These are phyloP conservation scores for Tigriopus californicus DNA, from an alignment of 2,888 invertebrate species.

Conservation along the genomic window DNA sequence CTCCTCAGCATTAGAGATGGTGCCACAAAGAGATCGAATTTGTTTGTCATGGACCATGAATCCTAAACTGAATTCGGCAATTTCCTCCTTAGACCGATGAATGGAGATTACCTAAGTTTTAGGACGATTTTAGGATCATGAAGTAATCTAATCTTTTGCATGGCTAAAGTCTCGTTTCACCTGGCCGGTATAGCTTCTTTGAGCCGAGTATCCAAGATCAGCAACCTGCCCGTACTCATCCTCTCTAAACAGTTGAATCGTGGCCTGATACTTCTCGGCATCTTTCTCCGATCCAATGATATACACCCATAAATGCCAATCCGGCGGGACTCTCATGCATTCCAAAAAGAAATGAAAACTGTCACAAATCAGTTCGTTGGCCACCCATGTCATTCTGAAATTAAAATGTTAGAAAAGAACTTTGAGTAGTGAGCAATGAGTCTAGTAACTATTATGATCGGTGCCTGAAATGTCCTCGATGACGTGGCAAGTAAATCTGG, in stretches of 20 bases:
- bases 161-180: neutral
- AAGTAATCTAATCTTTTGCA: neutral
- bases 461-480: too few relatives aligned
- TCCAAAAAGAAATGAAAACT: slow-evolving; percentile 1
- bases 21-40: slow-evolving; percentile 4
- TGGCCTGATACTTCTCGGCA: neutral
- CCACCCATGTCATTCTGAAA: slow-evolving; percentile 9
- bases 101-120: slow-evolving; percentile 3
- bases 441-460: too few relatives aligned
- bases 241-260: slow-evolving; percentile 2
- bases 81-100: slow-evolving; percentile 1
- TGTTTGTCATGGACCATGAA: slow-evolving; percentile 12
- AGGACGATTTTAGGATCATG: neutral
- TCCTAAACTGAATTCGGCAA: slow-evolving; percentile 5
- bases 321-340: slow-evolving; percentile 7
- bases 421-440: too few relatives aligned
- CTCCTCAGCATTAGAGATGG: neutral
- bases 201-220: neutral
- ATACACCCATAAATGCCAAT: slow-evolving; percentile 9
- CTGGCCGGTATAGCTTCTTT: slow-evolving; percentile 5
- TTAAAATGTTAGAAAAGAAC: too few relatives aligned
- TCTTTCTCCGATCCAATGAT: neutral
- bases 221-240: neutral
- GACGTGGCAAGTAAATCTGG: too few relatives aligned
- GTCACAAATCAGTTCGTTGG: neutral